phyloP scores from a whole-genome alignment of 1,140 invertebrate species.

The Magallana gigas region DNA sequence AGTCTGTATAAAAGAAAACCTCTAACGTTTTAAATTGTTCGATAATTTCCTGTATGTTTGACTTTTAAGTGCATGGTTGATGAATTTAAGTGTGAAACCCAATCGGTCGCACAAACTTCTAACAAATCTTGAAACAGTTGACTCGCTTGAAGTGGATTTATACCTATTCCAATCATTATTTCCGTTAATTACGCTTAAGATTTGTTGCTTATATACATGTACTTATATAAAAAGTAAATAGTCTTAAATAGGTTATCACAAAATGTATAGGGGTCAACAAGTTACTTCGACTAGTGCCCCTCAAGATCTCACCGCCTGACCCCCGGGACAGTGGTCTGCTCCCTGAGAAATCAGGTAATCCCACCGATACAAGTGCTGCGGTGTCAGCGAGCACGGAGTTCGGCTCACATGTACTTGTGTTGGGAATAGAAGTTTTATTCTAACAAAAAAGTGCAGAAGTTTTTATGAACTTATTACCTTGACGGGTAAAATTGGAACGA shows the following conservation, averaged over 20 bases:
- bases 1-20: neutral
- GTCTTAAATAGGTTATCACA: neutral
- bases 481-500: too few relatives aligned
- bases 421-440: too few relatives aligned
- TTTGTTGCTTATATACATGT: neutral
- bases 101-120: neutral
- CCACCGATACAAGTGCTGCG: neutral
- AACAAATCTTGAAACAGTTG: neutral
- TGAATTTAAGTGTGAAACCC: conserved; percentile 31
- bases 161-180: conserved; percentile 22
- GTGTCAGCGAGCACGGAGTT: too few relatives aligned
- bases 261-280: neutral
- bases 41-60: conserved; percentile 25
- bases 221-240: conserved; percentile 12
- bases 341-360: conserved; percentile 22
- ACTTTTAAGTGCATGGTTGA: conserved; percentile 6
- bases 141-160: neutral
- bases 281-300: neutral
- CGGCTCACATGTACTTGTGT: too few relatives aligned
- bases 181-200: conserved; percentile 29
- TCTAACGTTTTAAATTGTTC: neutral
- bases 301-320: neutral
- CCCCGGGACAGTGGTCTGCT: neutral
- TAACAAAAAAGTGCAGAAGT: too few relatives aligned
- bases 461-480: too few relatives aligned